phyloP scores from a whole-genome alignment of 2,797 vertebrate species.

The Hyperoplus lanceolatus region DNA sequence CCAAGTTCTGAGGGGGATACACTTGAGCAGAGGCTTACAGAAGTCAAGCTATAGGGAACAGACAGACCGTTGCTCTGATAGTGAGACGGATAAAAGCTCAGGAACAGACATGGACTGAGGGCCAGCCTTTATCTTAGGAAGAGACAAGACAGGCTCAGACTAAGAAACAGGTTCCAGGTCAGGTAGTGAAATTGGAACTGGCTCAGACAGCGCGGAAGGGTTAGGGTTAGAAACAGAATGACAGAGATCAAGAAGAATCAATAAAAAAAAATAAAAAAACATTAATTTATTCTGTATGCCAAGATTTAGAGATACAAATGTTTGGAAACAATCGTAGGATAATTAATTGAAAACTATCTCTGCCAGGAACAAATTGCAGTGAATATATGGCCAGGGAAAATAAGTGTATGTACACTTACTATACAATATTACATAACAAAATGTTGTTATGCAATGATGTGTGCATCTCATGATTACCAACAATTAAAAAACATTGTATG shows the following conservation, averaged over 20 bases:
- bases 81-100: constrained; percentile 17
- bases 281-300: not conserved
- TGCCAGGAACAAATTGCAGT: not conserved
- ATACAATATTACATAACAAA: not conserved
- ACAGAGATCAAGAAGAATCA: not conserved
- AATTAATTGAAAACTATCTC: not conserved
- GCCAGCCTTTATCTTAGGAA: constrained; percentile 17
- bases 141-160: constrained; percentile 13
- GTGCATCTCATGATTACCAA: not conserved
- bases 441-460: not conserved
- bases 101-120: constrained; percentile 25
- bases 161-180: constrained; percentile 19
- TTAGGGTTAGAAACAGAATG: not conserved
- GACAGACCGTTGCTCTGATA: constrained; percentile 16
- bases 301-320: too few relatives aligned
- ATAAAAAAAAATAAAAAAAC: not conserved
- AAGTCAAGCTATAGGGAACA: constrained; percentile 24
- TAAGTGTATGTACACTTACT: not conserved
- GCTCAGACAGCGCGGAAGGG: not conserved
- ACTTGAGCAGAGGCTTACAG: constrained; percentile 14
- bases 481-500: not conserved
- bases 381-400: not conserved
- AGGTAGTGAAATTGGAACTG: constrained; percentile 19
- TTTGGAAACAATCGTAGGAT: not conserved
- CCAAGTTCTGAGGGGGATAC: constrained; percentile 20